A percentile compares a stretch with the other conserved stretches of the same genome.
Conservation (phyloP, 1,140 invertebrate genomes). For the Drosophila sproati region DNA sequence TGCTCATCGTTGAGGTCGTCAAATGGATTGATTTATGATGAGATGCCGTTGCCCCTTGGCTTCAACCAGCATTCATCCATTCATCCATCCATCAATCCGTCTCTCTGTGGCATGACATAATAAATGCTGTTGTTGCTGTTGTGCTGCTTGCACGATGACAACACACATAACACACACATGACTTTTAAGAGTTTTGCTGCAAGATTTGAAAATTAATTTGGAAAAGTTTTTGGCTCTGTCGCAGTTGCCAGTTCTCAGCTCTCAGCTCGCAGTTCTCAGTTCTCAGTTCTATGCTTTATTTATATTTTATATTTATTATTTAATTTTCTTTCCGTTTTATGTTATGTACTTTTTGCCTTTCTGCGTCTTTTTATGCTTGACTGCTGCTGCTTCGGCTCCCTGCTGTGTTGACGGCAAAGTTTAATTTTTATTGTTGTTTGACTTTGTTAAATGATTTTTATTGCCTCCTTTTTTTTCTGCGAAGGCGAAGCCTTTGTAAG, state of each 20-base stretch:
- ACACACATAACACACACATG: constrained; percentile 40
- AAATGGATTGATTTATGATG: constrained; percentile 83
- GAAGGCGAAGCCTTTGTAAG: constrained; percentile 72
- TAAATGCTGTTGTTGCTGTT: constrained; percentile 56
- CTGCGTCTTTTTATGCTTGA: constrained; percentile 61
- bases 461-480: constrained; percentile 61
- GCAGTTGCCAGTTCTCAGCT: background rate
- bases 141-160: constrained; percentile 39
- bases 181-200: constrained; percentile 24
- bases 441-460: constrained; percentile 83
- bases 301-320: constrained; percentile 80
- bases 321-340: constrained; percentile 66
- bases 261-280: constrained; percentile 36
- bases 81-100: no score
- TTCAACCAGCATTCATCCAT: background rate
- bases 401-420: constrained; percentile 77
- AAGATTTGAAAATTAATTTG: constrained; percentile 70
- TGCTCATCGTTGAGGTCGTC: constrained; percentile 53
- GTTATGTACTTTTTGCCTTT: constrained; percentile 64
- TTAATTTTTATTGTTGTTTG: constrained; percentile 83
- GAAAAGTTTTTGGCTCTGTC: constrained; percentile 55
- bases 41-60: constrained; percentile 39
- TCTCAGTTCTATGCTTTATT: constrained; percentile 59
- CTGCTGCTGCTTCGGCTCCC: constrained; percentile 42
- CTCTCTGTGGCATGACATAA: constrained; percentile 63